Evolutionary conservation across 2,888 invertebrate genomes (phyloP).

Genomic region (Microplitis manilae): DNA sequence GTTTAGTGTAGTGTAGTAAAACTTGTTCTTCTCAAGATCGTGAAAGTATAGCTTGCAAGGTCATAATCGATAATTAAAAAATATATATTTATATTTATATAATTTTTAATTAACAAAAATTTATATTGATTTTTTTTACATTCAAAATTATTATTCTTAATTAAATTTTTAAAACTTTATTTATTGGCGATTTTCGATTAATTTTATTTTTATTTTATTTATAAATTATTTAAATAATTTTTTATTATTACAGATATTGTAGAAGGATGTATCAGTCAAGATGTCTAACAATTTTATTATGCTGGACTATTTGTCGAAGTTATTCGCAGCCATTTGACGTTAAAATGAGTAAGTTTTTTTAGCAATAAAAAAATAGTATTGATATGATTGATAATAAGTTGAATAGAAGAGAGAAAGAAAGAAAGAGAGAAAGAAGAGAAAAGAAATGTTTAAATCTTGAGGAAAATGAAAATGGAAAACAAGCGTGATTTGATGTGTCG

Average conservation of each 20-base stretch:
- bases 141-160: neutral
- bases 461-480: slow-evolving; percentile 33
- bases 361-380: neutral
- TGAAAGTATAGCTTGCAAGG: slow-evolving; percentile 19
- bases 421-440: slow-evolving; percentile 1
- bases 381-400: too few relatives aligned
- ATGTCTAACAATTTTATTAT: slow-evolving; percentile 49
- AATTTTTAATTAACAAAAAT: too few relatives aligned
- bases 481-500: slow-evolving; percentile 25
- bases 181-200: too few relatives aligned
- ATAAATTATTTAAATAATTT: neutral
- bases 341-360: slow-evolving; percentile 54
- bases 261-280: slow-evolving; percentile 45
- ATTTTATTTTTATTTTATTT: neutral
- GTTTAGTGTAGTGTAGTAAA: neutral
- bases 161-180: neutral
- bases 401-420: neutral
- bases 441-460: neutral
- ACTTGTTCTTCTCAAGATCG: slow-evolving; percentile 8
- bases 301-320: slow-evolving; percentile 47
- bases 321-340: slow-evolving; percentile 53
- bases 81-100: neutral
- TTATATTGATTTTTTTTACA: too few relatives aligned
- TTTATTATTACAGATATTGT: slow-evolving; percentile 48
- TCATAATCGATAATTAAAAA: neutral